phyloP scores from a whole-genome alignment of 1,140 invertebrate genomes.

The Bicyclus anynana region DNA sequence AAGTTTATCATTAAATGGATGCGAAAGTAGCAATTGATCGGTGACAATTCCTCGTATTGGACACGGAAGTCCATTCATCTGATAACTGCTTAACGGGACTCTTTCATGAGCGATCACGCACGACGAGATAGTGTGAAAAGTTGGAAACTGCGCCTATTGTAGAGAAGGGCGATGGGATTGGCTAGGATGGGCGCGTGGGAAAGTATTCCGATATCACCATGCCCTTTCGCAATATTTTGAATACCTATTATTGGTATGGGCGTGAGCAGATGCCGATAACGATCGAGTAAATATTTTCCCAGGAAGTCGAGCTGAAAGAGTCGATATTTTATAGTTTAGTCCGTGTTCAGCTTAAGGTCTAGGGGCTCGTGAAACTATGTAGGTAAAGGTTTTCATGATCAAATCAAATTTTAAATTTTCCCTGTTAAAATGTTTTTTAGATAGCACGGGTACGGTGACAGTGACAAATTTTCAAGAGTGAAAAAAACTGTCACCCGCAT shows the following conservation, averaged over 20 bases:
- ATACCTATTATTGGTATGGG: not conserved
- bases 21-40: conserved; percentile 28
- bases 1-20: not conserved
- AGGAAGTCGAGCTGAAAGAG: no score
- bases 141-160: conserved; percentile 58
- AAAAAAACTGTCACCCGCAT: no score
- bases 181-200: conserved; percentile 63
- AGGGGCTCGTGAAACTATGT: no score
- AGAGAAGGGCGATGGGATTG: conserved; percentile 51
- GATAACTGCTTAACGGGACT: conserved; percentile 42
- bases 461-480: no score
- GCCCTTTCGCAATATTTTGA: conserved; percentile 10
- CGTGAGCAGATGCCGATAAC: conserved; percentile 1
- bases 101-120: conserved; percentile 51
- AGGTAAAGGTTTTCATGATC: no score
- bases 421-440: no score
- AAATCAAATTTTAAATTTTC: no score
- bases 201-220: conserved; percentile 35
- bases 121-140: conserved; percentile 63
- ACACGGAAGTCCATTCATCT: conserved; percentile 47
- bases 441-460: no score
- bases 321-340: no score
- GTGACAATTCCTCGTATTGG: conserved; percentile 31
- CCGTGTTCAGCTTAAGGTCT: no score
- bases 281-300: no score